Evolutionary conservation across 2,797 vertebrate genomes (phyloP).

Genomic region (Gambelia wislizenii): DNA sequence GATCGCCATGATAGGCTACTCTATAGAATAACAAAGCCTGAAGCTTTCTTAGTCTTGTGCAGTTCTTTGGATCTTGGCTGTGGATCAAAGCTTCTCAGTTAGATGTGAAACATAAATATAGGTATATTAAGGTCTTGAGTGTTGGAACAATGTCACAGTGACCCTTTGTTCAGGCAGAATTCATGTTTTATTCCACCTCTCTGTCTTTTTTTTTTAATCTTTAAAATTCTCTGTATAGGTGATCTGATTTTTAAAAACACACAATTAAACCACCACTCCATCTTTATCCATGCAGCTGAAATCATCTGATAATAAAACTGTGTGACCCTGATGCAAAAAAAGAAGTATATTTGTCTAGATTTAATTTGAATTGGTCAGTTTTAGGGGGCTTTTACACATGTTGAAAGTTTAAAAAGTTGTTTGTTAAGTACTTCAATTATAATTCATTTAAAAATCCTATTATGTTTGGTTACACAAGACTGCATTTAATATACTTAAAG

Average conservation of each 20-base stretch:
- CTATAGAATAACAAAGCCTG: background rate
- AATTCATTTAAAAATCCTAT: constrained; percentile 85
- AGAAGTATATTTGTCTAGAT: constrained; percentile 50
- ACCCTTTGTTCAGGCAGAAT: constrained; percentile 41
- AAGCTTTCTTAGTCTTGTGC: background rate
- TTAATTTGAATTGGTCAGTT: constrained; percentile 68
- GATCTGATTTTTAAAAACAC: background rate
- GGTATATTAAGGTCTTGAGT: constrained; percentile 31
- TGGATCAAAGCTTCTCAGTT: background rate
- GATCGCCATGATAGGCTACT: background rate
- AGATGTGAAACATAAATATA: background rate
- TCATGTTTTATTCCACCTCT: constrained; percentile 29
- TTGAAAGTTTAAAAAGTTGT: constrained; percentile 79
- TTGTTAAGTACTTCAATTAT: constrained; percentile 76
- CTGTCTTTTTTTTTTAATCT: background rate
- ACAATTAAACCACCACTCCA: background rate
- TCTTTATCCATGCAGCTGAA: constrained; percentile 12
- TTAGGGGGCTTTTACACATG: constrained; percentile 71
- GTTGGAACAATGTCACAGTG: constrained; percentile 27
- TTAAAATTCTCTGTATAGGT: constrained; percentile 34
- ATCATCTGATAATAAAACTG: constrained; percentile 33
- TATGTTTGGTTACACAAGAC: constrained; percentile 84
- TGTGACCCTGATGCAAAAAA: constrained; percentile 49
- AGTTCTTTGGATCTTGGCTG: background rate
- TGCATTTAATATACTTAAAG: constrained; percentile 84